Conservation (phyloP, 2,797 vertebrate species). For the Tympanoctomys barrerae region DNA sequence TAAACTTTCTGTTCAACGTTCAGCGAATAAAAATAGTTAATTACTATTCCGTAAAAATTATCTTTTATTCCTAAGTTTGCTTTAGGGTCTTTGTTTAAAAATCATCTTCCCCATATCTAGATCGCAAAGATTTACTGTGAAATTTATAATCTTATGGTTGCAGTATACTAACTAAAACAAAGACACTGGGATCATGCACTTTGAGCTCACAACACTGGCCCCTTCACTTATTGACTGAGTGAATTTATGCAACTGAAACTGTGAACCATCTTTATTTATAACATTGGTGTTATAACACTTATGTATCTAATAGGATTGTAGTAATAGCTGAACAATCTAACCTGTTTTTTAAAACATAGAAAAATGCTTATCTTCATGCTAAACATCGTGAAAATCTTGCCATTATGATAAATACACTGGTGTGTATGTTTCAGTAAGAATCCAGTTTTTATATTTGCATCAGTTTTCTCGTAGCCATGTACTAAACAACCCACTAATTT, state of each 20-base stretch:
- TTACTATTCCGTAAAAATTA: slow-evolving; percentile 42
- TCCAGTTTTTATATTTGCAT: not conserved
- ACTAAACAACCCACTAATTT: not conserved
- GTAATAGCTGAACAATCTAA: not conserved
- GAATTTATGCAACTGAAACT: not conserved
- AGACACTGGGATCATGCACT: not conserved
- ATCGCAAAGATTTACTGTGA: not conserved
- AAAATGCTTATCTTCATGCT: not conserved
- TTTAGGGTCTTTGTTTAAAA: not conserved
- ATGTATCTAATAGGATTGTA: not conserved
- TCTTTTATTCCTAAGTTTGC: not conserved
- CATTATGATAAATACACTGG: not conserved
- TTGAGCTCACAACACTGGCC: not conserved
- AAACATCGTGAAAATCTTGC: not conserved
- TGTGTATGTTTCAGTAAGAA: not conserved
- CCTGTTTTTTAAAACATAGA: not conserved
- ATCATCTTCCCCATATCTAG: not conserved
- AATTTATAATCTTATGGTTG: not conserved
- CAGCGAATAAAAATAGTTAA: not conserved
- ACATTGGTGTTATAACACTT: not conserved
- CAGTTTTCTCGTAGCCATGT: not conserved
- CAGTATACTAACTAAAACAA: not conserved
- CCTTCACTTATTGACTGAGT: not conserved
- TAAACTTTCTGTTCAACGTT: not conserved
- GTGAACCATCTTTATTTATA: not conserved